These are phyloP conservation scores for Orthosia incerta DNA, from an alignment of 2,888 invertebrate genomes.

Conservation along the genomic window DNA sequence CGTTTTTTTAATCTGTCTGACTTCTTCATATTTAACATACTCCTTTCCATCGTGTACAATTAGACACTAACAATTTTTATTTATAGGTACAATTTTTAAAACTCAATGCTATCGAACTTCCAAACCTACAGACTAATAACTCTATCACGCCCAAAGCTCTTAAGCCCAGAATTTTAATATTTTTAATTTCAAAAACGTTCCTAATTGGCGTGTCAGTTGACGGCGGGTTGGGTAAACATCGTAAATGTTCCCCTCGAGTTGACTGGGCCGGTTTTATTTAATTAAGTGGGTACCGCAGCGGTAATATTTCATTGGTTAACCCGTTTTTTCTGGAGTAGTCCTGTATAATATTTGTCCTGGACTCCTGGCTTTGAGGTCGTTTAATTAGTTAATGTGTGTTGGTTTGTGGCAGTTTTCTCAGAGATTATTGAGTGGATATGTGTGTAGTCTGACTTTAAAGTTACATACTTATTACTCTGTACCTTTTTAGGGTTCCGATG, in stretches of 20 bases:
- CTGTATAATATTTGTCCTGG: constrained; percentile 45
- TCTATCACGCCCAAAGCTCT: constrained; percentile 28
- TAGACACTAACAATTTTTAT: too few relatives aligned
- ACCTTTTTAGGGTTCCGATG: too few relatives aligned
- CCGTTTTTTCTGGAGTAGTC: constrained; percentile 30
- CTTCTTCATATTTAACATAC: too few relatives aligned
- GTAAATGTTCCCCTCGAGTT: constrained; percentile 70
- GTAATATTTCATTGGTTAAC: constrained; percentile 58
- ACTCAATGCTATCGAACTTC: neutral
- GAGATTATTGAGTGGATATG: neutral
- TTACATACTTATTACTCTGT: neutral
- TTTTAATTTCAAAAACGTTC: constrained; percentile 69
- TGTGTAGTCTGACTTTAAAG: neutral
- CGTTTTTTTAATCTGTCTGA: too few relatives aligned
- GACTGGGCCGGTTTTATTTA: constrained; percentile 69
- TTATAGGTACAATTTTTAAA: neutral
- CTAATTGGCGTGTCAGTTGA: constrained; percentile 73
- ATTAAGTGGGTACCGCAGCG: constrained; percentile 66
- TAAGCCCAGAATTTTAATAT: constrained; percentile 49
- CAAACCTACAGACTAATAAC: constrained; percentile 13
- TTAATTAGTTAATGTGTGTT: constrained; percentile 49
- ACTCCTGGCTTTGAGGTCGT: constrained; percentile 3
- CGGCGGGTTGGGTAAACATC: constrained; percentile 68
- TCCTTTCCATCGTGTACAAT: too few relatives aligned
- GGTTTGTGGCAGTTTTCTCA: neutral